Evolutionary conservation across 2,888 invertebrate species (phyloP).

Genomic region (Drosophila histrio): DNA sequence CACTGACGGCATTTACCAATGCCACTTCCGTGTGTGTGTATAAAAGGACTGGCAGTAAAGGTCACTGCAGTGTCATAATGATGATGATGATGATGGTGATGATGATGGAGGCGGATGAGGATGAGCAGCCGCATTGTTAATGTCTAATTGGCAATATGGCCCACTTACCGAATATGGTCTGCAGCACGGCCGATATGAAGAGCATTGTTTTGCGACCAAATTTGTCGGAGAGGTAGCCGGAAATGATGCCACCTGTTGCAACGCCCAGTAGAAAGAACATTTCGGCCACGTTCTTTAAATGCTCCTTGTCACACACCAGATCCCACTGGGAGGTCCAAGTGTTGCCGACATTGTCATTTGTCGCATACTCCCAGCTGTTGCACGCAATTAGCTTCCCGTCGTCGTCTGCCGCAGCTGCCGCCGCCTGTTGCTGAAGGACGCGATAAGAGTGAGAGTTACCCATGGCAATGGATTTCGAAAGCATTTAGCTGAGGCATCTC

Average conservation of each 20-base stretch:
- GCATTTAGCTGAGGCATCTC: conserved; percentile 4
- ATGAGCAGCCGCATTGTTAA: not conserved
- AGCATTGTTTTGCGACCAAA: conserved; percentile 91
- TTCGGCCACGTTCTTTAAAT: conserved; percentile 89
- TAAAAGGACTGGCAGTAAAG: conserved; percentile 33
- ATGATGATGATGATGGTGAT: conserved; percentile 15
- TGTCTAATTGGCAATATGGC: not conserved
- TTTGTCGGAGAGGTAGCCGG: conserved; percentile 91
- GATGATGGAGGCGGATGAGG: conserved; percentile 1
- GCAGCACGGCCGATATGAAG: conserved; percentile 89
- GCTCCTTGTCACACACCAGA: conserved; percentile 89
- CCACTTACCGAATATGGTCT: conserved; percentile 87
- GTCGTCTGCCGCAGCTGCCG: conserved; percentile 17
- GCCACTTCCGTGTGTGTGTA: conserved; percentile 49
- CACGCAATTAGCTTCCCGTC: conserved; percentile 85
- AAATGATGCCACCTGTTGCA: conserved; percentile 91
- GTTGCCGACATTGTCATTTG: conserved; percentile 85
- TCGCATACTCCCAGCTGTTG: conserved; percentile 87
- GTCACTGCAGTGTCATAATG: conserved; percentile 24
- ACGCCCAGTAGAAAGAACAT: conserved; percentile 91
- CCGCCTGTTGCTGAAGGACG: conserved; percentile 42
- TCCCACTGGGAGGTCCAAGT: conserved; percentile 91
- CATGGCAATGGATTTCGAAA: conserved; percentile 18
- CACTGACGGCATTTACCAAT: conserved; percentile 59
- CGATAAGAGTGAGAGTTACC: conserved; percentile 16